Base-by-base conservation (phyloP, 2,888 invertebrate species). In the Drosophila maculinotata region DNA sequence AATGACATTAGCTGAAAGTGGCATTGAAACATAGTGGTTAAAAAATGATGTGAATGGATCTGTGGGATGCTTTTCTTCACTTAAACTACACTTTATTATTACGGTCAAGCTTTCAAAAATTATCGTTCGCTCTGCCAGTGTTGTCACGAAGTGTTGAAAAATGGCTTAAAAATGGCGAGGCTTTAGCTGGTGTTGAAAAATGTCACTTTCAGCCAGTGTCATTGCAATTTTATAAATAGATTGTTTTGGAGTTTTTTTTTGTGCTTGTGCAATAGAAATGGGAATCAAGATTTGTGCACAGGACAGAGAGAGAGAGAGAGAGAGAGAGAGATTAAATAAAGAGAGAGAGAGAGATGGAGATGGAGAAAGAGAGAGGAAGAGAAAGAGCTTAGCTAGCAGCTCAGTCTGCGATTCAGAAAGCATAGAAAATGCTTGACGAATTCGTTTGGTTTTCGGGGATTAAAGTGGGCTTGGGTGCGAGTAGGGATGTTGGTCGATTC, bases 231-330 rank as follows among this genome's bases (percentile, higher is more conserved):
- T 14, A 39, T 33, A 35, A 14, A 23, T 49, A 39, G 14, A 47
- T 14, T 23, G 41, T 49, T 14, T 15, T 38, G 25, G 10, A 39
- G 54, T 23, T 57, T 51, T 47, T 26, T 39, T 5, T 10, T 12
- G 52, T 57, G 51, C 39, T 49, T 51, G 69, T 73, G 73, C 64
- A 58, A 17, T 14, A 56, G 69, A 66, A 65, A 63, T 53, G 59
- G 60, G 57, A 69, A 25, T 65, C 44, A 41, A 53, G 38, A 51
- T 30, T 31, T 39, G 72, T 74, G 72, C 65, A 51, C 41, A 41
- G 38, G 47, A 58, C 35, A 56, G 28, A 63, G 15, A 26, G 12
- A 39, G 9, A 26, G 30, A 23, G 17, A 47, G 31, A 36, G n/a
- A 41, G 3, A 28, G 8, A 59, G 14, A 44, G n/a, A 39, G 20